These are phyloP conservation scores for Todiramphus saurophagus DNA, from an alignment of 2,113 vertebrate species.

Conservation along the genomic window DNA sequence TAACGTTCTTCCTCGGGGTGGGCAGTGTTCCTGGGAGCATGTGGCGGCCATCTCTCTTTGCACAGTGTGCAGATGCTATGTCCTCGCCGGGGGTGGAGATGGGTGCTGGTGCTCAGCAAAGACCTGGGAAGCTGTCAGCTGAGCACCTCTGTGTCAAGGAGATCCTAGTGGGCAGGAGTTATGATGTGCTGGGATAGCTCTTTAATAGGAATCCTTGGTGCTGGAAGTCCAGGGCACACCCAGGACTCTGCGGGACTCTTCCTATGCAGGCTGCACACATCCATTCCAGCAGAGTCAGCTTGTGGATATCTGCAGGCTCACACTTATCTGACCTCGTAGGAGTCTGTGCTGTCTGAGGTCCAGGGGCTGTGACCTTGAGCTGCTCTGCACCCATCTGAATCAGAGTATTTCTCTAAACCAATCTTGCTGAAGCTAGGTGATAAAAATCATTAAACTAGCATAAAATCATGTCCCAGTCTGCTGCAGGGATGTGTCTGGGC, in stretches of 20 bases:
- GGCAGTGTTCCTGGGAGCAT: background rate
- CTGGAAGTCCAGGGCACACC: background rate
- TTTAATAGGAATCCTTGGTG: background rate
- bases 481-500: fast-evolving
- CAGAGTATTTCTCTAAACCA: background rate
- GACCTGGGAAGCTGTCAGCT: fast-evolving
- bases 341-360: background rate
- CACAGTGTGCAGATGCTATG: fast-evolving
- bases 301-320: background rate
- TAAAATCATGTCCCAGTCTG: fast-evolving
- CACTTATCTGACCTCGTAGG: background rate
- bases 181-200: fast-evolving
- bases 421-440: background rate
- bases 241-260: background rate
- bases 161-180: background rate
- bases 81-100: background rate
- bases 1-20: background rate
- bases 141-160: background rate
- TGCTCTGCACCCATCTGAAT: background rate
- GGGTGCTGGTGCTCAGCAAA: background rate
- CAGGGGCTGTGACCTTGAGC: background rate
- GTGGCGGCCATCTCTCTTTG: background rate
- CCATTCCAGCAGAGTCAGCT: background rate
- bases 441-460: background rate
- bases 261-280: background rate